These are phyloP conservation scores for Cantharis rufa DNA, from an alignment of 2,888 invertebrate species.

Conservation along the genomic window DNA sequence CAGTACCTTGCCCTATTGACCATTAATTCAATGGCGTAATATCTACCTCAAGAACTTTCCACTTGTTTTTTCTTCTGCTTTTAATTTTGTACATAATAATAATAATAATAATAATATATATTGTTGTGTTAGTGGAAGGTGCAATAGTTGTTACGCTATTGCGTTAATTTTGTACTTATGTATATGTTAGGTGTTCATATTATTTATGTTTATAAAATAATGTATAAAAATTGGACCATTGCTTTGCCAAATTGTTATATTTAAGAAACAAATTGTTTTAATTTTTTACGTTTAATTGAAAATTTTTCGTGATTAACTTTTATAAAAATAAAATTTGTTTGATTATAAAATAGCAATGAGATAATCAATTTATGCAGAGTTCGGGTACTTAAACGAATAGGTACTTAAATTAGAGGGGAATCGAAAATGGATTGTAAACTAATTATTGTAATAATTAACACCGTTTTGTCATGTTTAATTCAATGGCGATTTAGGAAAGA, in stretches of 20 bases:
- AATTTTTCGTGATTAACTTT: neutral
- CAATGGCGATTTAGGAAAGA: conserved; percentile 5
- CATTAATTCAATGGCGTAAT: neutral
- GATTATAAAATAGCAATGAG: conserved; percentile 19
- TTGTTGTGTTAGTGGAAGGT: neutral
- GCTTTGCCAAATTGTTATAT: conserved; percentile 26
- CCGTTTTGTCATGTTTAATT: conserved; percentile 5
- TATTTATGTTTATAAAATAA: neutral
- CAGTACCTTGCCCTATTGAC: conserved; percentile 10
- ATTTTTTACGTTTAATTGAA: neutral
- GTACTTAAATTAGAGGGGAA: conserved; percentile 25
- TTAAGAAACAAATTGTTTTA: neutral
- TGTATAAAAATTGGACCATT: conserved; percentile 24
- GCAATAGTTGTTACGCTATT: neutral
- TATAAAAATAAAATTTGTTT: neutral
- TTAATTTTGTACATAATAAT: neutral
- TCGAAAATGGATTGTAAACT: conserved; percentile 16
- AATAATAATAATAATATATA: too few relatives aligned
- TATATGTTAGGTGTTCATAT: conserved; percentile 5
- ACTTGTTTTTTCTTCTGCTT: neutral
- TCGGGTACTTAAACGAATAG: conserved; percentile 21
- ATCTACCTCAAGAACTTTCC: neutral
- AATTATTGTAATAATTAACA: conserved; percentile 7
- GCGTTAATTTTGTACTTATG: conserved; percentile 14
- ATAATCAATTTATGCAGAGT: conserved; percentile 27